Conservation (phyloP, 2,113 vertebrate species). For the Microcebus lehilahytsara region DNA sequence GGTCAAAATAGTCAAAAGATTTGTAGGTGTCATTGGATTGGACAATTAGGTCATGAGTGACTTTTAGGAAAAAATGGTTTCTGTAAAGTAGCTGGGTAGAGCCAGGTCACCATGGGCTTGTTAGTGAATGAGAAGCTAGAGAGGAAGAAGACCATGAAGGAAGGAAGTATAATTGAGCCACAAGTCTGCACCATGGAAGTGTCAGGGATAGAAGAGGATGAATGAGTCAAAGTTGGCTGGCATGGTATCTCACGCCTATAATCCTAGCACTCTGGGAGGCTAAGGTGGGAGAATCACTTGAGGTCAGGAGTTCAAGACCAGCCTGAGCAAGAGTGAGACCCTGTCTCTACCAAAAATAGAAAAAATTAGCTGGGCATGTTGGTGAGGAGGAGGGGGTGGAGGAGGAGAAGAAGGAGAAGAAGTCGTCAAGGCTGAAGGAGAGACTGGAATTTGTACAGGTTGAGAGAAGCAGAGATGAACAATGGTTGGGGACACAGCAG, state of each 20-base stretch:
- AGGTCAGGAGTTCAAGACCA: too few species aligned
- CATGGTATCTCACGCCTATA: too few species aligned
- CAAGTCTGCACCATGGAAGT: neutral
- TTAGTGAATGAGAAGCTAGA: neutral
- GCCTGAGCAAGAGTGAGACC: too few species aligned
- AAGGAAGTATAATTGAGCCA: neutral
- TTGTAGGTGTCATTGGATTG: neutral
- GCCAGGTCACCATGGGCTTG: neutral
- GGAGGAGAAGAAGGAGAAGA: too few species aligned
- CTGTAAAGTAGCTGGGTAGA: neutral
- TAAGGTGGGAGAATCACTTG: too few species aligned
- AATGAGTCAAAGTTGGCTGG: neutral
- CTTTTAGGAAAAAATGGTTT: neutral
- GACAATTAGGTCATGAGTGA: neutral
- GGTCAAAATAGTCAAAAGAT: slow-evolving; percentile 11
- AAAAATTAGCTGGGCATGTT: too few species aligned
- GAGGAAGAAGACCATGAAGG: neutral
- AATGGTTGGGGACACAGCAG: neutral
- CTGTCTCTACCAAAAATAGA: too few species aligned
- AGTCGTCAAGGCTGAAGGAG: neutral
- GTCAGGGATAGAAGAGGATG: neutral
- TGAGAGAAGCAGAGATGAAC: neutral
- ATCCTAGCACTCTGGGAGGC: too few species aligned
- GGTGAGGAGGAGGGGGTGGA: too few species aligned
- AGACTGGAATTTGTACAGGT: neutral